Evolutionary conservation across 2,113 vertebrate genomes (phyloP).

Genomic region (Dissostichus mawsoni): DNA sequence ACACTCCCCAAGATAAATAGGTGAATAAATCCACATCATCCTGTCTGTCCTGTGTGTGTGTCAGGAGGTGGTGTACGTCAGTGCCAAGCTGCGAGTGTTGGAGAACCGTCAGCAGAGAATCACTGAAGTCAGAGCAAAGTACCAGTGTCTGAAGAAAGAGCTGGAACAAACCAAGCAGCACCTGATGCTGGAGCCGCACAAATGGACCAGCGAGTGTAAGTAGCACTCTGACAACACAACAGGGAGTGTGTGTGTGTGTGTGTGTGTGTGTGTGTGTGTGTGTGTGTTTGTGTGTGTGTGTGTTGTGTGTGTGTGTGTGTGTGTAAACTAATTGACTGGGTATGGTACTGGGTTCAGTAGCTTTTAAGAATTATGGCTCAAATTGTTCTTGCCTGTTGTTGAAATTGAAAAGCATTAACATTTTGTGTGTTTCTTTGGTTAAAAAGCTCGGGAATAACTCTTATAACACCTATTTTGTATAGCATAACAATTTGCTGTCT

Average conservation of each 20-base stretch:
- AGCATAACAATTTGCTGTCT: not conserved
- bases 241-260: not conserved
- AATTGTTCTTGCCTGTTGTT: not conserved
- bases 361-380: too few species aligned
- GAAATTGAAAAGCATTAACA: not conserved
- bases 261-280: conserved; percentile 5
- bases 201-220: conserved; percentile 98
- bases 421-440: not conserved
- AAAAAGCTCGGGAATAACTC: not conserved
- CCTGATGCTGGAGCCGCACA: conserved; percentile 96
- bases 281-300: conserved; percentile 8
- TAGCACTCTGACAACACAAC: conserved; percentile 9
- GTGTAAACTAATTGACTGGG: too few species aligned
- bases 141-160: conserved; percentile 96
- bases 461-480: not conserved
- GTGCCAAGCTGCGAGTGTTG: conserved; percentile 91
- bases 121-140: conserved; percentile 93
- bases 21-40: conserved; percentile 36
- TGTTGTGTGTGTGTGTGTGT: not conserved
- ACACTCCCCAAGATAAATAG: conserved; percentile 23
- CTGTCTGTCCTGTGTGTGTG: conserved; percentile 16
- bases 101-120: conserved; percentile 97
- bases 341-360: too few species aligned
- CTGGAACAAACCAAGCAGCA: conserved; percentile 96
- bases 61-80: conserved; percentile 90